phyloP scores from a whole-genome alignment of 2,113 vertebrate species.

The Callipepla squamata region DNA sequence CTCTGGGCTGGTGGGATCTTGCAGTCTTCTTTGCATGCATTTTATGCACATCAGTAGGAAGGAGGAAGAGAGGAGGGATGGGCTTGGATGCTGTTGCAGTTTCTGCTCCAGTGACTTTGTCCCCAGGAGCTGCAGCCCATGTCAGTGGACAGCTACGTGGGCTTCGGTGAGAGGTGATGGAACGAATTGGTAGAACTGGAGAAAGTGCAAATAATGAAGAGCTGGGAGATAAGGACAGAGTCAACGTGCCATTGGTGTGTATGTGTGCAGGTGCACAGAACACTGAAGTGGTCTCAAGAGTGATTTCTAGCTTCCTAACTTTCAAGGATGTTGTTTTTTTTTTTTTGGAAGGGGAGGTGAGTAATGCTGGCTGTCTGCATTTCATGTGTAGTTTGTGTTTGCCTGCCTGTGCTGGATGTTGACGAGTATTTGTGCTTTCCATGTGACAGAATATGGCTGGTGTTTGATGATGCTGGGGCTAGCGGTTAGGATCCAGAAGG shows the following conservation, averaged over 20 bases:
- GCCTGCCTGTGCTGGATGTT: constrained; percentile 22
- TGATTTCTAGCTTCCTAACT: not conserved
- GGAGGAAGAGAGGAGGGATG: not conserved
- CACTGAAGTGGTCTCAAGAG: not conserved
- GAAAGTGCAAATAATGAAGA: not conserved
- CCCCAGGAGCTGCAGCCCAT: not conserved
- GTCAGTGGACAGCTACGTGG: not conserved
- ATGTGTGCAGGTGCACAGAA: accelerated
- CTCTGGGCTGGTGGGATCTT: not conserved
- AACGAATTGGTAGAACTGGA: not conserved
- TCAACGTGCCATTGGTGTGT: not conserved
- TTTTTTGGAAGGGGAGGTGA: not conserved
- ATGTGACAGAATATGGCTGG: constrained; percentile 49
- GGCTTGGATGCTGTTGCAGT: not conserved
- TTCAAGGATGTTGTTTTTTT: not conserved
- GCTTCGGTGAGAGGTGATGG: not conserved
- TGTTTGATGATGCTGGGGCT: constrained; percentile 39
- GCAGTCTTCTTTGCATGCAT: constrained; percentile 1
- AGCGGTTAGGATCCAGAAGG: constrained; percentile 20
- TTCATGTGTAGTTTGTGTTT: constrained; percentile 25
- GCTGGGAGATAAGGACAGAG: not conserved
- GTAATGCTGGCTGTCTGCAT: not conserved
- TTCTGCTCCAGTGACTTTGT: not conserved
- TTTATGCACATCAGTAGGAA: not conserved
- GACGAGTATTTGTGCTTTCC: constrained; percentile 51